Conservation (phyloP, 2,888 invertebrate species). For the Azorinus chamasolen region DNA sequence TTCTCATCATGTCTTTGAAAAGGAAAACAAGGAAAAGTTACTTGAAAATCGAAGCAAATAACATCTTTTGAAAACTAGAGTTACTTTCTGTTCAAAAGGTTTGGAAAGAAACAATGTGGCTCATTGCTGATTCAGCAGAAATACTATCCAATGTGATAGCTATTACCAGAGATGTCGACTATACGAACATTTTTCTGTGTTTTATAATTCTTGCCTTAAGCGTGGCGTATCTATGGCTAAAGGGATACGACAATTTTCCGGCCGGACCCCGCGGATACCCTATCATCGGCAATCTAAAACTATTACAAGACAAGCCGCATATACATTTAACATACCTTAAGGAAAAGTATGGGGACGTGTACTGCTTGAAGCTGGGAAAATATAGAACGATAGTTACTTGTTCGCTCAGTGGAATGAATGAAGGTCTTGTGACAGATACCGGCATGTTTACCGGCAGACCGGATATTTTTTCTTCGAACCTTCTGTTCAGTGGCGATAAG, state of each 20-base stretch:
- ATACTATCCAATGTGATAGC: too few species aligned
- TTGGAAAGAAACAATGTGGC: too few species aligned
- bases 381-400: slow-evolving; percentile 71
- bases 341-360: slow-evolving; percentile 76
- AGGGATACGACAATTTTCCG: slow-evolving; percentile 56
- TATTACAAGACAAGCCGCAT: slow-evolving; percentile 65
- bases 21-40: too few species aligned
- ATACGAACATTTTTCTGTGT: slow-evolving; percentile 9
- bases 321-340: slow-evolving; percentile 70
- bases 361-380: slow-evolving; percentile 69
- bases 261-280: slow-evolving; percentile 72
- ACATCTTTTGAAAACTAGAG: too few species aligned
- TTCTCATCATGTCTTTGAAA: too few species aligned
- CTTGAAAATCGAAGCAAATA: too few species aligned
- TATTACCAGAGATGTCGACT: too few species aligned
- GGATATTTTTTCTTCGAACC: slow-evolving; percentile 53
- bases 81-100: too few species aligned
- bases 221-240: slow-evolving; percentile 61
- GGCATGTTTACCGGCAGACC: slow-evolving; percentile 67
- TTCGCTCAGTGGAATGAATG: slow-evolving; percentile 72
- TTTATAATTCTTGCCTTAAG: slow-evolving; percentile 54
- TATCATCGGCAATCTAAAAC: slow-evolving; percentile 67
- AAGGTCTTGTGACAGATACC: slow-evolving; percentile 68
- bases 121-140: too few species aligned
- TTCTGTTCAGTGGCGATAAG: slow-evolving; percentile 64